phyloP scores from a whole-genome alignment of 2,888 invertebrate genomes.

The Sericinus montela region DNA sequence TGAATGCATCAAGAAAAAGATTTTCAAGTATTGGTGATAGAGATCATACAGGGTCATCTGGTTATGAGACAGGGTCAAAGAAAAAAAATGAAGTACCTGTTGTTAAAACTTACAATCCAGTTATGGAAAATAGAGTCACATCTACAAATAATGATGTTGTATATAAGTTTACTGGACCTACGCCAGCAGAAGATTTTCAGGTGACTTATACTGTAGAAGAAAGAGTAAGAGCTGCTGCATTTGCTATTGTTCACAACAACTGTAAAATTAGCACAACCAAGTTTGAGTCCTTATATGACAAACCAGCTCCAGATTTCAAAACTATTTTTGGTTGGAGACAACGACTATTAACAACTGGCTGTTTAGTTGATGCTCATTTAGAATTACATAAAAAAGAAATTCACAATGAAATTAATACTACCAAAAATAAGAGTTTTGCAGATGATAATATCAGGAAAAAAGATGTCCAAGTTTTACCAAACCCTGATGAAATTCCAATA shows the following conservation, averaged over 20 bases:
- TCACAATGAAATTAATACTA: constrained; percentile 9
- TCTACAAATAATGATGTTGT: constrained; percentile 64
- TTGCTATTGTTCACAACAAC: constrained; percentile 65
- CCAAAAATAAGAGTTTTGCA: constrained; percentile 5
- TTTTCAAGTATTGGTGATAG: constrained; percentile 51
- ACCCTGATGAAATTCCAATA: constrained; percentile 65
- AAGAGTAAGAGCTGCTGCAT: constrained; percentile 61
- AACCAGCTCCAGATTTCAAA: constrained; percentile 72
- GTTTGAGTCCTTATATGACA: constrained; percentile 61
- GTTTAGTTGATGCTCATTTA: constrained; percentile 60
- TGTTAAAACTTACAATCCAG: constrained; percentile 47
- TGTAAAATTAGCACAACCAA: constrained; percentile 63
- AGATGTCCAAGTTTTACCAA: constrained; percentile 37
- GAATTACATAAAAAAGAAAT: constrained; percentile 24
- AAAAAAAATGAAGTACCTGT: constrained; percentile 40
- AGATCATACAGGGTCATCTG: constrained; percentile 54
- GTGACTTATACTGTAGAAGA: constrained; percentile 64
- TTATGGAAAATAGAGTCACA: constrained; percentile 69
- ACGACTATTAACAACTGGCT: constrained; percentile 57
- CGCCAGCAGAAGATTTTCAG: constrained; percentile 51
- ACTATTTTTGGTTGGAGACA: constrained; percentile 71
- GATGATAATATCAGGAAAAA: constrained; percentile 25
- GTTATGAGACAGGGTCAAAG: constrained; percentile 58
- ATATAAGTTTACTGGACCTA: constrained; percentile 56
- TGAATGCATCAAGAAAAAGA: constrained; percentile 45